A percentile compares a stretch with the other conserved stretches of the same genome.
Evolutionary conservation across 2,797 vertebrate species (phyloP).

Genomic region (Scarus forsteni): DNA sequence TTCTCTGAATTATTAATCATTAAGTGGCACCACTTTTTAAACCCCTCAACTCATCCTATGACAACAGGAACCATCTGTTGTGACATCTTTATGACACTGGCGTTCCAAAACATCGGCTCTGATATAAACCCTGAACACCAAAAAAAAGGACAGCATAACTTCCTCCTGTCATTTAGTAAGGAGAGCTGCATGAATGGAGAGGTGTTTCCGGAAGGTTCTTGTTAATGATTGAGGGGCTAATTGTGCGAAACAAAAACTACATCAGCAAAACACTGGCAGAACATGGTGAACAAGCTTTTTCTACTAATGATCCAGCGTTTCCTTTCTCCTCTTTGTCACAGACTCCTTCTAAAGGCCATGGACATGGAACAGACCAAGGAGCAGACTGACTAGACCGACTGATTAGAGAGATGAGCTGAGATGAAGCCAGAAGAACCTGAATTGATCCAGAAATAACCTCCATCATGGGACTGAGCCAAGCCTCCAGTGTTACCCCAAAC

Average conservation of each 20-base stretch:
- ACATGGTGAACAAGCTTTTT: constrained; percentile 62
- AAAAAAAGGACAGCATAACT: constrained; percentile 11
- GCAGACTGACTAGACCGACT: neutral
- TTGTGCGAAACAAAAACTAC: constrained; percentile 77
- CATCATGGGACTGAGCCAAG: constrained; percentile 56
- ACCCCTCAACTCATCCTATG: neutral
- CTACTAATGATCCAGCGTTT: constrained; percentile 54
- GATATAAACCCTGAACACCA: constrained; percentile 27
- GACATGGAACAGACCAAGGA: constrained; percentile 15
- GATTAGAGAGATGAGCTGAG: constrained; percentile 12
- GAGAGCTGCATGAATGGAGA: constrained; percentile 21
- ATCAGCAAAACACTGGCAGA: constrained; percentile 77
- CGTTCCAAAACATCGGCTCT: constrained; percentile 11
- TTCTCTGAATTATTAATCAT: neutral
- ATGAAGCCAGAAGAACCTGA: constrained; percentile 50
- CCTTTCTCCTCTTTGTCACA: constrained; percentile 17
- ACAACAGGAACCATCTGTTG: neutral
- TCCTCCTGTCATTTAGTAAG: neutral
- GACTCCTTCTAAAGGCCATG: neutral
- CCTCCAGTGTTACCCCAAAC: constrained; percentile 34
- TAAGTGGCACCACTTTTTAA: neutral
- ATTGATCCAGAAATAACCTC: constrained; percentile 19
- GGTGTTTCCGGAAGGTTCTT: constrained; percentile 69
- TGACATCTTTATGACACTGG: neutral
- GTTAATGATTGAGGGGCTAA: constrained; percentile 84